These are phyloP conservation scores for Crotophaga sulcirostris DNA, from an alignment of 2,113 vertebrate genomes.

Conservation along the genomic window DNA sequence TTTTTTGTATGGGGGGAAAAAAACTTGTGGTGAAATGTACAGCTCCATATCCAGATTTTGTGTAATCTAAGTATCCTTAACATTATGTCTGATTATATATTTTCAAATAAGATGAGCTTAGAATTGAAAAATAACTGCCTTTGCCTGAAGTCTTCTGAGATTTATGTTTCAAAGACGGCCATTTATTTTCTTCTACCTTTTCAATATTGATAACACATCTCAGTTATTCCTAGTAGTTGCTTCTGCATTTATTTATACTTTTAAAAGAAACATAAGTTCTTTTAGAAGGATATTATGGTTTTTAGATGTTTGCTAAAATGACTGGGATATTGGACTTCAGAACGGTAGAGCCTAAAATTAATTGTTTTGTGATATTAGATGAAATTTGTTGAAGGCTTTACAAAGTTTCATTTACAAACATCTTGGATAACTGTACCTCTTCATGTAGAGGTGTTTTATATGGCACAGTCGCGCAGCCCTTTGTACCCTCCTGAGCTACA, in stretches of 20 bases:
- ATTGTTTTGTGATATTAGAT: neutral
- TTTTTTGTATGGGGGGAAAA: neutral
- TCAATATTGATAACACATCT: neutral
- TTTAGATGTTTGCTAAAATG: neutral
- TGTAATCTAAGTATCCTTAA: neutral
- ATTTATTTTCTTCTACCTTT: neutral
- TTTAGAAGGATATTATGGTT: neutral
- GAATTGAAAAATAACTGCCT: neutral
- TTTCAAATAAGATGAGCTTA: neutral
- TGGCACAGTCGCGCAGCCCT: neutral
- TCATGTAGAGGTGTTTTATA: fast-evolving
- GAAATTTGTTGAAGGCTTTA: neutral
- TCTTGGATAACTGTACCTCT: neutral
- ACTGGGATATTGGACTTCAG: neutral
- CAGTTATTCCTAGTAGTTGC: neutral
- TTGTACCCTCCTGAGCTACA: neutral
- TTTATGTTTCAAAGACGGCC: fast-evolving
- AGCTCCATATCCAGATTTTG: neutral
- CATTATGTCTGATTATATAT: neutral
- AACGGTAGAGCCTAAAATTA: neutral
- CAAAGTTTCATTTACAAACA: neutral
- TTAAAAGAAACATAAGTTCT: neutral
- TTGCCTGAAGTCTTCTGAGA: neutral
- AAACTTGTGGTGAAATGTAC: neutral
- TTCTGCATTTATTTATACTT: neutral